Evolutionary conservation across 2,888 invertebrate genomes (phyloP).

Genomic region (Suillia variegata): DNA sequence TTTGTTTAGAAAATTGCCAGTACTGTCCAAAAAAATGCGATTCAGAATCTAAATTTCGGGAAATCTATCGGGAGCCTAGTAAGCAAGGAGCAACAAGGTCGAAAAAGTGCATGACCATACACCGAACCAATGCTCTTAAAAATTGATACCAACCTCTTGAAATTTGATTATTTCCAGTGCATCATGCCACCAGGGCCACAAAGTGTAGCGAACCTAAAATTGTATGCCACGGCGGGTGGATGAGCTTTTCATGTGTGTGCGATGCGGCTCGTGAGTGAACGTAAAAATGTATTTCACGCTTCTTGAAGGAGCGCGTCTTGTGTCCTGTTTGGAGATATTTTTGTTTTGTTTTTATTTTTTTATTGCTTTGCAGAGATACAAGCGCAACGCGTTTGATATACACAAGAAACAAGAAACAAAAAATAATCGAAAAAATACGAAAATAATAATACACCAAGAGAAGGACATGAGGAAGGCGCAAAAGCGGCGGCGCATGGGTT

Average conservation of each 20-base stretch:
- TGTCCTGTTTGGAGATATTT: no score
- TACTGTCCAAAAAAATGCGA: no score
- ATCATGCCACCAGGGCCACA: background rate
- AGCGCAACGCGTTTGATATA: background rate
- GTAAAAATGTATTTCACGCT: background rate
- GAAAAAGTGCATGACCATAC: no score
- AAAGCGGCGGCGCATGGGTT: conserved; percentile 9
- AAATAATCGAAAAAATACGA: conserved; percentile 21
- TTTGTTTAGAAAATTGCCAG: no score
- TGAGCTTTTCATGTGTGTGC: background rate
- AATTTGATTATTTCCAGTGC: no score
- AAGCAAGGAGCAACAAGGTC: no score
- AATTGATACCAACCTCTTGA: no score
- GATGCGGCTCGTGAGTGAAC: background rate
- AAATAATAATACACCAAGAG: conserved; percentile 33
- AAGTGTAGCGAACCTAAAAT: conserved; percentile 3
- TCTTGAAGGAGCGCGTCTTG: background rate
- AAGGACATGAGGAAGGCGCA: background rate
- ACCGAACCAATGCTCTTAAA: no score
- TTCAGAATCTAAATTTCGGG: no score
- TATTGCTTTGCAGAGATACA: background rate
- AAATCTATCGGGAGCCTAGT: no score
- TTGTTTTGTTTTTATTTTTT: conserved; percentile 1
- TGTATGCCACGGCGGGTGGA: background rate
- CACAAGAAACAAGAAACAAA: background rate